These are phyloP conservation scores for Nansenia antarctica DNA, from an alignment of 2,113 vertebrate species.

Conservation along the genomic window DNA sequence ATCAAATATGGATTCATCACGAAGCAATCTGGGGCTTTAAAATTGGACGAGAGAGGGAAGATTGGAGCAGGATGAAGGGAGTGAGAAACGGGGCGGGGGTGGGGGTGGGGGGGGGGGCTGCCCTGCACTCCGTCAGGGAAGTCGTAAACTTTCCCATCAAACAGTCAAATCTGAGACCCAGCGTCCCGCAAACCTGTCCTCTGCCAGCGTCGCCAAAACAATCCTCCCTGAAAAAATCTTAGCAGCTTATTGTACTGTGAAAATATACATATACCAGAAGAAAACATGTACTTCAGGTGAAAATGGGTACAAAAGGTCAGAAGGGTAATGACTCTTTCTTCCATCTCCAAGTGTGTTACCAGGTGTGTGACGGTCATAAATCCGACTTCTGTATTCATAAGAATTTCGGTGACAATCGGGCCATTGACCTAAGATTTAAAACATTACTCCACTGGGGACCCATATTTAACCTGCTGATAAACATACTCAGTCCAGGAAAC, in stretches of 20 bases:
- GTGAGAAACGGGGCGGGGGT: not conserved
- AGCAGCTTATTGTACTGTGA: not conserved
- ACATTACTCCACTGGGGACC: not conserved
- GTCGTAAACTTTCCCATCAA: conserved; percentile 55
- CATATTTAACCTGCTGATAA: not conserved
- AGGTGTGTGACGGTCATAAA: conserved; percentile 36
- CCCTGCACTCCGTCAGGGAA: conserved; percentile 49
- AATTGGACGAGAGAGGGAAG: conserved; percentile 43
- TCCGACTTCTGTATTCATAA: conserved; percentile 7
- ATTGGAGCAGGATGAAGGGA: conserved; percentile 10
- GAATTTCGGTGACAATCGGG: not conserved
- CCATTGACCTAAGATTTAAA: not conserved
- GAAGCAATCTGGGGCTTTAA: conserved; percentile 35
- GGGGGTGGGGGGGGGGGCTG: conserved; percentile 4
- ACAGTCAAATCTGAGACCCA: conserved; percentile 52
- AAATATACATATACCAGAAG: not conserved
- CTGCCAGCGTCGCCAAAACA: conserved; percentile 41
- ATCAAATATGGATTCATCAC: conserved; percentile 58
- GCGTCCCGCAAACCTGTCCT: conserved; percentile 35
- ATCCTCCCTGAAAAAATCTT: conserved; percentile 7
- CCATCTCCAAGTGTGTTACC: conserved; percentile 30
- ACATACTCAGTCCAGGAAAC: too few relatives aligned
- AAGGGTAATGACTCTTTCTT: not conserved
- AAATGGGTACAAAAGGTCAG: not conserved
- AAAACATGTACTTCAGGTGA: not conserved